Percentiles rank a stretch among this genome's conserved stretches.
phyloP scores from a whole-genome alignment of 2,888 invertebrate genomes.

The Drosophila paranaensis region DNA sequence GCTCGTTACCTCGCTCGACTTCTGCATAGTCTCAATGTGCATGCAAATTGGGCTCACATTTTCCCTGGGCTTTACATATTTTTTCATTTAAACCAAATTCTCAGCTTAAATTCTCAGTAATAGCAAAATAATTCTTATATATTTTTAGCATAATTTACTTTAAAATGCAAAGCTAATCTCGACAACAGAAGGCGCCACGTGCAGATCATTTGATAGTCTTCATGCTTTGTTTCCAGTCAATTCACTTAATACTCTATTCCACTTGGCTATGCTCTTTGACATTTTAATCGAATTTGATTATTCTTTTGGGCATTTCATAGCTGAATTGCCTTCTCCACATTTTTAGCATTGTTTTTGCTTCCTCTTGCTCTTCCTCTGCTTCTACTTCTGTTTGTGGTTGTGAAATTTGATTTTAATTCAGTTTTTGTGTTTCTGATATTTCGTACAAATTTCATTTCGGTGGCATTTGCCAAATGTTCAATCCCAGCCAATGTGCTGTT shows the following conservation, averaged over 20 bases:
- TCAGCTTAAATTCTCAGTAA: background rate
- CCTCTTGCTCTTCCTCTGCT: background rate
- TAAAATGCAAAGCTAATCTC: background rate
- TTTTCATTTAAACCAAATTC: background rate
- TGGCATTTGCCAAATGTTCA: constrained; percentile 31
- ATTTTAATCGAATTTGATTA: constrained; percentile 72
- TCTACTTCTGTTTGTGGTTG: constrained; percentile 4
- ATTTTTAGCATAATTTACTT: background rate
- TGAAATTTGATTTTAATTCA: constrained; percentile 50
- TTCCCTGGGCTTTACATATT: background rate
- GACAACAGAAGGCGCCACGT: background rate
- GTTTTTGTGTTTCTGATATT: constrained; percentile 48
- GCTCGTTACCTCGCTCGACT: background rate
- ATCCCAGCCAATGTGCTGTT: constrained; percentile 10
- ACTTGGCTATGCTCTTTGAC: constrained; percentile 26
- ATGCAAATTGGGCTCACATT: constrained; percentile 18
- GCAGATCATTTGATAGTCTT: constrained; percentile 10
- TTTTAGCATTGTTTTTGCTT: background rate
- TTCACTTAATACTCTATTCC: background rate
- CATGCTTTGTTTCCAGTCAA: background rate
- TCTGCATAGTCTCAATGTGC: constrained; percentile 9
- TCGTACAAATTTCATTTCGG: constrained; percentile 42
- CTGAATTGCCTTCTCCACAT: constrained; percentile 11
- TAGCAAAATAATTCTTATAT: background rate
- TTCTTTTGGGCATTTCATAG: constrained; percentile 48